Base-by-base conservation (phyloP, 2,888 invertebrate genomes). In the Crepidodera aurea region DNA sequence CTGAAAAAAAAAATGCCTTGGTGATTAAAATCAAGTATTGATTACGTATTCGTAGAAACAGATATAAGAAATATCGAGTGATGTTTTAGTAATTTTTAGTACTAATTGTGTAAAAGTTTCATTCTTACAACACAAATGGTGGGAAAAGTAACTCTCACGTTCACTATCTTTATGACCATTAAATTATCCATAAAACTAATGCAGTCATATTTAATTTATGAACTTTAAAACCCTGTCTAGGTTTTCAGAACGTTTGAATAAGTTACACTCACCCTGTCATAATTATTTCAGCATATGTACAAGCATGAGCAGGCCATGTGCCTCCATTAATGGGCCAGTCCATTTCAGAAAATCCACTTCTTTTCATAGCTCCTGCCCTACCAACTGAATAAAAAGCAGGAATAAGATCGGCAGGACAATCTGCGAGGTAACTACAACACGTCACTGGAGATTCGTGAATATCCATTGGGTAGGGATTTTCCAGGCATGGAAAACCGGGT, bases 381-480 rank as follows among this genome's bases (percentile, higher is more conserved):
- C 95, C 98, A 73, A 98, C 97, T 50, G 96, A 94, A 85, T 98
- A 98, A 82, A 98, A 93, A 71, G 98, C 98, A 62, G 98, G 97
- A 79, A 98, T 96, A 80, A 99, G 86, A 83, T 99, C 98, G 64
- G 94, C 93, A 42, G 98, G 98, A 82, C 98, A 98, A 84, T 99
- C 98, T 59, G 97, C 96, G 81, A 97, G 89, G 86, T 99, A 99
- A 63, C 92, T 90, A 82, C 97, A 95, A 83, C 94, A 94, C 60
- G 98, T 98, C 77, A 99, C 98, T 16, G 98, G 94, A 54, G 97
- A 96, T 84, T 99, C 98, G 85, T 99, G 98, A 73, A 99, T 88
- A 84, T 99, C 98, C 97, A 99, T 98, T 66, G 98, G 96, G 85
- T 99, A 98, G 42, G 98, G 99, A 85, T 98, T 98, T 84, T 98